Base-by-base conservation (phyloP, 2,797 vertebrate genomes). In the Taeniopygia guttata region DNA sequence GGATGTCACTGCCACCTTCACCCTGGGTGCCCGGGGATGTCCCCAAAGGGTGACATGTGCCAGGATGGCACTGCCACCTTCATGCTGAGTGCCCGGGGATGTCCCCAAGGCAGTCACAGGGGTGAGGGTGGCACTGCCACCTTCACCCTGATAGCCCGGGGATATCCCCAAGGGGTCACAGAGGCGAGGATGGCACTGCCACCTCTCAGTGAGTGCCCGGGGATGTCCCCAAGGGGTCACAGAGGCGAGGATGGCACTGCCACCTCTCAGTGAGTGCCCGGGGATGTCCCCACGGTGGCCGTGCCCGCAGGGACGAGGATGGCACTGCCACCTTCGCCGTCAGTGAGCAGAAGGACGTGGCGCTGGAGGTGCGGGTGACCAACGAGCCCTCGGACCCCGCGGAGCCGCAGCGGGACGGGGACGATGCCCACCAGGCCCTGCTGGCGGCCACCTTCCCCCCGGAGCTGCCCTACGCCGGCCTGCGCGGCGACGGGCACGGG, bases 361-460 rank as follows among this genome's bases (percentile, higher is more conserved):
- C 98, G 29, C 94, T 99, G 96, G 98, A 99, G 97, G 96, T 99
- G 91, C 98, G 67, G 0, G 97, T 99, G 91, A 99, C 98, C 82
- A 99, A 99, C 96, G 80, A 96, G 88, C 99, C 99, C 59, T 99
- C 99, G 16, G 97, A 99, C 92, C 98, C 97, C 0, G 45, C 83
- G 17, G 9, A 92, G 32, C 98, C 98, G 0, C 98, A 98, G 60
- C 96, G 98, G 38, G 98, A 99, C 1, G 99, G 99, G 10, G 99
- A 99, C 2, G 99, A 99, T 3, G 99, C 99, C 56, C 99, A 99
- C 1, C 98, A 98, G 13, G 98, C 99, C 22, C 98, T 98, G 96
- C 98, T 99, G 56, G 93, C 97, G 5, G 97, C 98, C 90, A 96
- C 97, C 25, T 97, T 99, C 32, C 99, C 67, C 46, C 40, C 46